phyloP scores from a whole-genome alignment of 2,888 invertebrate species.

The Orthosia incerta region DNA sequence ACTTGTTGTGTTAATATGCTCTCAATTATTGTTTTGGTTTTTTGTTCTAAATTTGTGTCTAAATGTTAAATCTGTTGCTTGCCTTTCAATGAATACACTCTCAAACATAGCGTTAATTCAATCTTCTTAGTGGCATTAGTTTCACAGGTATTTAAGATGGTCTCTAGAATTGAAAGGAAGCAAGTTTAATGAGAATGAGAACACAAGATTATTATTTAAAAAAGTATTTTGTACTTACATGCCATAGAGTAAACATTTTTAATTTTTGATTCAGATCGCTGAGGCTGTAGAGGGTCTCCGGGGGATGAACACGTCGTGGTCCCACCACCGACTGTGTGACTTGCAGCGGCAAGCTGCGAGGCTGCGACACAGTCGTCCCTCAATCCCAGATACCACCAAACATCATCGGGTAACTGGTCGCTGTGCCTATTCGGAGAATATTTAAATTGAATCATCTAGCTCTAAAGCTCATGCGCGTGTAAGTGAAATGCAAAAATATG shows the following conservation, averaged over 20 bases:
- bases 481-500: conserved; percentile 23
- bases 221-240: conserved; percentile 16
- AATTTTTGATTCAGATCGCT: conserved; percentile 73
- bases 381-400: conserved; percentile 83
- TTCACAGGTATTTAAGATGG: not conserved
- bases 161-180: not conserved
- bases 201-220: not conserved
- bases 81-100: not conserved
- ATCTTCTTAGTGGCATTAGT: not conserved
- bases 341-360: conserved; percentile 83
- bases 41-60: not conserved
- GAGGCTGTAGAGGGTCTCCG: conserved; percentile 83
- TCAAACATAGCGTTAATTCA: not conserved
- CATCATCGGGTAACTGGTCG: conserved; percentile 75
- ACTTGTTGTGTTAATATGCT: not conserved
- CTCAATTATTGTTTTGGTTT: not conserved
- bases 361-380: conserved; percentile 83
- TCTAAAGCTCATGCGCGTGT: conserved; percentile 25
- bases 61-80: not conserved
- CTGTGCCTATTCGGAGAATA: conserved; percentile 8
- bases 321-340: conserved; percentile 85
- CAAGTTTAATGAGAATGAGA: not conserved
- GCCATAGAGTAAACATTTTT: not conserved
- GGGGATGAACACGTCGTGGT: conserved; percentile 89
- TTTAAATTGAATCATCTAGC: conserved; percentile 21